Base-by-base conservation (phyloP, 2,113 vertebrate species). In the Meriones unguiculatus region DNA sequence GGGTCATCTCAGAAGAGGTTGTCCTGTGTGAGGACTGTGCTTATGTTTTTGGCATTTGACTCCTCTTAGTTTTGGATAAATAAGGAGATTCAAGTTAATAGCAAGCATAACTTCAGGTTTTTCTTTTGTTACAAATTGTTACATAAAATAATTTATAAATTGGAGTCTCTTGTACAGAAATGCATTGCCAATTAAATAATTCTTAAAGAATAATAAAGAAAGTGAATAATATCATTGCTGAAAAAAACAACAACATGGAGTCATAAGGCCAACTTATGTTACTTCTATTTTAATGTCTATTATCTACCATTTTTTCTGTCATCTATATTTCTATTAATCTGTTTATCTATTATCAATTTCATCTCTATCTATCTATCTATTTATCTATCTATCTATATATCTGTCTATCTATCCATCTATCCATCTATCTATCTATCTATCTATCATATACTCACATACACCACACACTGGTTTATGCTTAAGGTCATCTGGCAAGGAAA, bases 161-260 rank as follows among this genome's bases (percentile, higher is more conserved):
- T 41, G 46, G 65, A 54, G 0, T 38, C 76, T 62, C 46, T 30
- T 64, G 7, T 54, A 4, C 20, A 94, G 13, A 73, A 88, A 95
- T 46, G 54, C 30, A 91, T 32, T 95, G 24, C 30, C 70, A 91
- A 90, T 88, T 18, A 78, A 91, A 69, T 92, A 86, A 76, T 59
- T 28, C 54, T 25, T 38, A 77, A 12, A 86, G 38, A 65, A 50
- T 75, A 32, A 81, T 72, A 87, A 13, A 93, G 30, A 10, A 82
- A 62, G 15, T 67, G 64, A 67, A 41, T 15, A 20, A 46, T 84
- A 25, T 41, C 35, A 30, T 24, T 93, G 35, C 50, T 69, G 38
- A 67, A 73, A n/a, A 59, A 87, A 57, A 62, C 35, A 57, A 62
- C 35, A 4, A n/a, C 13, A 50, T 77, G 12, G 2, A 87, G 17